Conservation (phyloP, 1,140 invertebrate genomes). For the Saccostrea glomerata region DNA sequence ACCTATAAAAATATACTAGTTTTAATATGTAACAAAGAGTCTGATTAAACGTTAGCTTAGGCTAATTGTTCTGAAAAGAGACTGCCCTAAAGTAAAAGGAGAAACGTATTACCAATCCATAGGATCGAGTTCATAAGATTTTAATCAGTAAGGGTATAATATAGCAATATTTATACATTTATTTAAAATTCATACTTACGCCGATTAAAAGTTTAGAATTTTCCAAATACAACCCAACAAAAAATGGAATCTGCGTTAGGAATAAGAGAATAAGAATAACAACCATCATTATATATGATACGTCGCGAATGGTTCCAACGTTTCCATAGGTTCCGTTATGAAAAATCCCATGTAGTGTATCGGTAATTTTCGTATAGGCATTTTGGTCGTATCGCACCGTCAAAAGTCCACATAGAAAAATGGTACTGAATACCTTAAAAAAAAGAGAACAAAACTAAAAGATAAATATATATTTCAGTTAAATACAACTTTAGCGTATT, state of each 20-base stretch:
- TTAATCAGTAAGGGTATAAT: not conserved
- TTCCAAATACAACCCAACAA: not conserved
- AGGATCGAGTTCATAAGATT: not conserved
- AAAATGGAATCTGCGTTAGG: not conserved
- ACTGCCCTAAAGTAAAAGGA: too few relatives aligned
- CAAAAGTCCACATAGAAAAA: slow-evolving; percentile 2
- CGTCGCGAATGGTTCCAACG: not conserved
- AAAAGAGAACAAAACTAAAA: not conserved
- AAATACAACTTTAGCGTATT: not conserved
- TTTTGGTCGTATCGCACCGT: not conserved
- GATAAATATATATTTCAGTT: not conserved
- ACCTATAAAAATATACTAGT: not conserved
- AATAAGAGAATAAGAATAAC: not conserved
- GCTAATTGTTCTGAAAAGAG: too few relatives aligned
- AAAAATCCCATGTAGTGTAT: not conserved
- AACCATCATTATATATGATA: not conserved
- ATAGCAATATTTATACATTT: not conserved
- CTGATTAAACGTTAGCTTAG: too few relatives aligned
- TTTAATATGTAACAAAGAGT: too few relatives aligned
- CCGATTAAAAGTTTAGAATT: not conserved
- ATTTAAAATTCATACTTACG: not conserved
- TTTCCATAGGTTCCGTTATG: not conserved
- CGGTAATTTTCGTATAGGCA: not conserved
- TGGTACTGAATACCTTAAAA: not conserved
- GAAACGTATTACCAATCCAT: too few relatives aligned